Evolutionary conservation across 2,888 invertebrate genomes (phyloP), one percentile per base, ranked within the genome.

Genomic region (Lordiphosa andalusiaca): DNA sequence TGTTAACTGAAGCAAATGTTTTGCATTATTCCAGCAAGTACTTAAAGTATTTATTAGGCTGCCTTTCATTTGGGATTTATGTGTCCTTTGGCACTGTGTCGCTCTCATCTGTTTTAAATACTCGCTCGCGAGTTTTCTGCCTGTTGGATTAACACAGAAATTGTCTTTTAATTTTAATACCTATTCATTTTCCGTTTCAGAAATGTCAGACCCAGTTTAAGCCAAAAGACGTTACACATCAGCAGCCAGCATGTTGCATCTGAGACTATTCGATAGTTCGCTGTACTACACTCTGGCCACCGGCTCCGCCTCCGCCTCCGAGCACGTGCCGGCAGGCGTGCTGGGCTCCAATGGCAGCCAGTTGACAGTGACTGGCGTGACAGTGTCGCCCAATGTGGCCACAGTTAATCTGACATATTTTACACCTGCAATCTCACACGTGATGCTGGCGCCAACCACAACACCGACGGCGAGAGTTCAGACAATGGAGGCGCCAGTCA

Each of bases 341-440:
- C 16, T 33, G 49, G 37, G 68, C 10, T 41, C 64, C 55, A 78
- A 78, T 66, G 69, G 54, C 62, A 83, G 67, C 48, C 53, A 60
- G 55, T 16, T 54, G 52, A 49, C 47, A 58, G 39, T 64, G 66
- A 65, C 46, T 47, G 30, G 16, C 23, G 12, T 42, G 66, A 38
- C 39, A 64, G 51, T 41, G 49, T 53, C 48, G 51, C 35, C 65
- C 21, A 48, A 40, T 44, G 63, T 61, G 57, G 58, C 67, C 37
- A 50, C 76, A 61, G 56, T 68, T 72, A 74, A 84, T 85, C 67
- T 80, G 72, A 73, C 84, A 73, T 69, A 83, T 70, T 83, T 84
- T 53, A 72, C 86, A 72, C 85, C 88, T 58, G 83, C 87, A 49
- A 82, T 84, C 69, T 87, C 88, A 64, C 86, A 87, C 61, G 84